Base-by-base conservation (phyloP, 1,140 invertebrate species). In the Tachypleus tridentatus region DNA sequence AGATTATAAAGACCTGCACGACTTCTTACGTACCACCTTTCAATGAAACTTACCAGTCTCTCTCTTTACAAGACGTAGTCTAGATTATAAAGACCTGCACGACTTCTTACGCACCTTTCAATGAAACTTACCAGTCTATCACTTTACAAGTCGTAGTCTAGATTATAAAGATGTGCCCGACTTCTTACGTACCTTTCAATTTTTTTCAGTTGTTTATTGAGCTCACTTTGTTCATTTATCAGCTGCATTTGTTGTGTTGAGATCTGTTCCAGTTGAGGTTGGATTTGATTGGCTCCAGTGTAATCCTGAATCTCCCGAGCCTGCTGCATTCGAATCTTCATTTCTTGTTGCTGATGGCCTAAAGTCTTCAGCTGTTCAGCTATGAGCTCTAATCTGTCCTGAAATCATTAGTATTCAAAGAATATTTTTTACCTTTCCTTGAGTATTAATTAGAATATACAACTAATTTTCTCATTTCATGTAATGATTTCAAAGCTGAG, bases 311-410 rank as follows among this genome's bases (percentile, higher is more conserved):
- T 66, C 63, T 73, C 70, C 58, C 65, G 75, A 72, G 73, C 73
- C 65, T 65, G 76, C 70, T 74, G 70, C 51, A 80, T 72, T 62
- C 77, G 74, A 29, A 70, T 69, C 64, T 78, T 74, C 57, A 83
- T 69, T 62, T 81, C 77, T 56, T 82, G 81, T 54, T 78, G 77
- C 60, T 78, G 73, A 59, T 77, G 74, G 49, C 73, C 77, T 50
- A 83, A 72, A 8, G 74, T 67, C 10, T 77, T 75, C 57, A 83
- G 64, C 66, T 83, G 80, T 29, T 81, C 77, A n/a, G 74, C 75
- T 29, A 83, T 78, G 57, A 74, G 73, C 60, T 80, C 77, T 63
- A 82, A 72, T 64, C 80, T 74, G 65, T 82, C 81, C 82, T 83
- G 69, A 54, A 29, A 29, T 29, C 29, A 29, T 29, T 29, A 29